Base-by-base conservation (phyloP, 2,888 invertebrate species). In the Tanypteryx hageni region DNA sequence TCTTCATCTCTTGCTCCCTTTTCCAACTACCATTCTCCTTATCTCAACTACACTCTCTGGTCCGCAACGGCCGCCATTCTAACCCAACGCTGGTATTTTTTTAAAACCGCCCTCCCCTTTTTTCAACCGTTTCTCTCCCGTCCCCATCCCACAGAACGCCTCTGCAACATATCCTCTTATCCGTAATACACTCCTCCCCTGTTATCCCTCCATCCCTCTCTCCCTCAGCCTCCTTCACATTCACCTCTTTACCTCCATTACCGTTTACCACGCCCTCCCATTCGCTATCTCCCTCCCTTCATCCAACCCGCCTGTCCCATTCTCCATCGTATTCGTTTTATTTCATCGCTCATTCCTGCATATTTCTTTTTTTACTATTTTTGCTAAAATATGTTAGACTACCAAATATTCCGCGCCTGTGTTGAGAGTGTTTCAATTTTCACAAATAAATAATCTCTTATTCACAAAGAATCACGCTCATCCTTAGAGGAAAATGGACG, bases 41-140 rank as follows among this genome's bases (percentile, higher is more conserved):
- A 76, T 76, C 76, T 76, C 27, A 9, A 76, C 76, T 76, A 76
- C 76, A 76, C 27, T 76, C 76, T 76, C 76, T 27, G 76, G 76
- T 76, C 76, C 76, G 76, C 68, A 68, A 68, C 68, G 68, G 18
- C 68, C 18, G 68, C 76, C 76, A 76, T 76, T 76, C 76, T 76
- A 76, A 76, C 22, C 44, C 44, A 44, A 44, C 44, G 44, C 44
- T 5, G 76, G 76, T 27, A 76, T 76, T 76, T 76, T 64, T 76
- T 76, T 76, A 76, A 76, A 76, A 76, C 76, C 68, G 18, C n/a
- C 68, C 68, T 68, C 22, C 44, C n/a, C 5, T 44, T 44, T 44
- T 44, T 44, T 44, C 44, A 44, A 44, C 44, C 44, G 44, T 44
- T 44, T 44, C 44, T 44, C 44, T 44, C 44, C 5, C 44, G 44